Percentiles rank a stretch among this genome's conserved stretches.
Conservation (phyloP, 2,797 vertebrate genomes). For the Margarornis squamiger region DNA sequence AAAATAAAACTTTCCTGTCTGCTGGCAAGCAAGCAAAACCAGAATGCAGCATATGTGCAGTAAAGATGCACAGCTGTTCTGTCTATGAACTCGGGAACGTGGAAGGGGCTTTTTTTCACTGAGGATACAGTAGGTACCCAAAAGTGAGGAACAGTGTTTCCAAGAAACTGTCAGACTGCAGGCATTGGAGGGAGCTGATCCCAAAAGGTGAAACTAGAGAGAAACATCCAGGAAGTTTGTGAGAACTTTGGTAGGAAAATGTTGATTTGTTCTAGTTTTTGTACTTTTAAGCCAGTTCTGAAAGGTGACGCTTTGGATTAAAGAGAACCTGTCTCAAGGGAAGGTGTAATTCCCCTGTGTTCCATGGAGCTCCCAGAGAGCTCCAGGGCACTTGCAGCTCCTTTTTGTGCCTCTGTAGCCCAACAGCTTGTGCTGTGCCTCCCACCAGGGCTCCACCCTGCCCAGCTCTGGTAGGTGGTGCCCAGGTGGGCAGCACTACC, state of each 20-base stretch:
- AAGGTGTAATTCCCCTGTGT: fast-evolving
- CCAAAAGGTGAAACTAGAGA: neutral
- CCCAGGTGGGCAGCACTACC: neutral
- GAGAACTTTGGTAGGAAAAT: neutral
- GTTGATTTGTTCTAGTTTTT: neutral
- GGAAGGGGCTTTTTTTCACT: neutral
- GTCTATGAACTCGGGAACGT: conserved; percentile 34
- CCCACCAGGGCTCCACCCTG: neutral
- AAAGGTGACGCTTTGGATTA: neutral
- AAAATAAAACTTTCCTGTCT: conserved; percentile 73
- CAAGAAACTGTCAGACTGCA: neutral
- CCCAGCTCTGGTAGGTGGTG: neutral
- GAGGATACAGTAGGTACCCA: conserved; percentile 3
- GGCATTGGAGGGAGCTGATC: neutral
- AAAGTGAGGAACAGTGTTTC: neutral
- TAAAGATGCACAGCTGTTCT: conserved; percentile 71
- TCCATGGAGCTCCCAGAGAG: fast-evolving
- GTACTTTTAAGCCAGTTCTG: neutral
- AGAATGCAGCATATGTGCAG: conserved; percentile 62
- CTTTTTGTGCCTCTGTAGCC: neutral
- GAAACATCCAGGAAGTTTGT: neutral
- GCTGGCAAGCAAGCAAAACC: conserved; percentile 52
- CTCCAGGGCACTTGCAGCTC: fast-evolving
- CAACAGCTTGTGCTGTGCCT: neutral
- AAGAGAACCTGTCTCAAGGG: neutral